Evolutionary conservation across 2,888 invertebrate species (phyloP).

Genomic region (Galerucella pusilla): DNA sequence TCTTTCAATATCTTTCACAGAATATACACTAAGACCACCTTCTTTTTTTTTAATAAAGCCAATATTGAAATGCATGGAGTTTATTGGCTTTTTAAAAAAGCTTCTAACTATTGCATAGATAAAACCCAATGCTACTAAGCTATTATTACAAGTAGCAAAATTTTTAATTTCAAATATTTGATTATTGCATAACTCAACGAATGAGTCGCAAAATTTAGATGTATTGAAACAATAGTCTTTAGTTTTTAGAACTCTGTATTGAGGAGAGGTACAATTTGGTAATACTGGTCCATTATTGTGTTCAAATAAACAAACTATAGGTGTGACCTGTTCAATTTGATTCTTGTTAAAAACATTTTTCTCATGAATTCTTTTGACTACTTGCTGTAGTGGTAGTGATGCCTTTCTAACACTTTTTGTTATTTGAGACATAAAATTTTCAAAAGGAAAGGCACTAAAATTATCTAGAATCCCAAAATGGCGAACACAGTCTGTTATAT

Average conservation of each 20-base stretch:
- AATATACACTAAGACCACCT: slow-evolving; percentile 13
- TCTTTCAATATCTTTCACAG: slow-evolving; percentile 24
- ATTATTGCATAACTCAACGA: slow-evolving; percentile 18
- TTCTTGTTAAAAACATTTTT: slow-evolving; percentile 16
- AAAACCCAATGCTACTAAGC: slow-evolving; percentile 22
- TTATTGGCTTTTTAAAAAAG: slow-evolving; percentile 22
- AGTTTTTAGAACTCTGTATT: slow-evolving; percentile 26
- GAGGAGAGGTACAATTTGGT: slow-evolving; percentile 22
- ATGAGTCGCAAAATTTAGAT: slow-evolving; percentile 27
- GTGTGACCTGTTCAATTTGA: slow-evolving; percentile 9
- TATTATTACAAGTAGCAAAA: slow-evolving; percentile 22
- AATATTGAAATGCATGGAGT: slow-evolving; percentile 22
- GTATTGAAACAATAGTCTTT: slow-evolving; percentile 14
- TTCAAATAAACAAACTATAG: slow-evolving; percentile 16
- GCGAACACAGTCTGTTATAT: slow-evolving; percentile 39
- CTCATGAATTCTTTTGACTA: slow-evolving; percentile 26
- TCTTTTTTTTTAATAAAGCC: slow-evolving; percentile 25
- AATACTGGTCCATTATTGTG: slow-evolving; percentile 27
- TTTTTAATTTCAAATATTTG: slow-evolving; percentile 27
- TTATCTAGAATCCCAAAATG: slow-evolving; percentile 43
- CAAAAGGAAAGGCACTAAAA: slow-evolving; percentile 34
- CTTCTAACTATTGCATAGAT: slow-evolving; percentile 15
- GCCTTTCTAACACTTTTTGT: slow-evolving; percentile 25
- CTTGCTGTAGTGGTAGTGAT: slow-evolving; percentile 26
- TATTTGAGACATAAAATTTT: slow-evolving; percentile 28